Percentiles rank a stretch among this genome's conserved stretches.
These are phyloP conservation scores for Isotomurus palustris DNA, from an alignment of 2,888 invertebrate species.

Conservation along the genomic window DNA sequence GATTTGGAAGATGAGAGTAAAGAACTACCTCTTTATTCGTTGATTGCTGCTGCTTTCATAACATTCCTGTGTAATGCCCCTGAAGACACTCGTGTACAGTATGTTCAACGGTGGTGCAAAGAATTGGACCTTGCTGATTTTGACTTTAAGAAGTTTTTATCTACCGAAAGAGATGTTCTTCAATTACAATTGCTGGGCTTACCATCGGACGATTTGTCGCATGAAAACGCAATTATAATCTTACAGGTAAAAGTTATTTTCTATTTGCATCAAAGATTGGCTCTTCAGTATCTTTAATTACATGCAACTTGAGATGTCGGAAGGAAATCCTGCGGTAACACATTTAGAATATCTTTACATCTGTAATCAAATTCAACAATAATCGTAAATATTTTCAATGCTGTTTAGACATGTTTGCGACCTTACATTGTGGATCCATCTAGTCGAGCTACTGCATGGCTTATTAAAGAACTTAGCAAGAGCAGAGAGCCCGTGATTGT, in stretches of 20 bases:
- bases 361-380: neutral
- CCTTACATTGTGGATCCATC: constrained; percentile 88
- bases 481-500: constrained; percentile 66
- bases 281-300: neutral
- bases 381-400: neutral
- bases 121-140: constrained; percentile 52
- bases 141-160: constrained; percentile 58
- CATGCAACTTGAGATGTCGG: constrained; percentile 1
- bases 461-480: constrained; percentile 58
- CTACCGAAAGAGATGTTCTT: constrained; percentile 69
- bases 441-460: constrained; percentile 74
- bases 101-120: constrained; percentile 51
- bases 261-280: constrained; percentile 9
- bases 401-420: constrained; percentile 55
- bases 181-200: constrained; percentile 83
- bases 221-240: constrained; percentile 76
- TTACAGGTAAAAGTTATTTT: constrained; percentile 58
- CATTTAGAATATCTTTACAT: no score
- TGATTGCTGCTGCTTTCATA: constrained; percentile 72
- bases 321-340: no score
- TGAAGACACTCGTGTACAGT: constrained; percentile 62
- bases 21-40: constrained; percentile 61
- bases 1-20: constrained; percentile 61
- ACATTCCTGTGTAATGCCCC: constrained; percentile 67
- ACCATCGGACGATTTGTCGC: constrained; percentile 69